Evolutionary conservation across 2,888 invertebrate genomes (phyloP).

Genomic region (Drosophila neotestacea): DNA sequence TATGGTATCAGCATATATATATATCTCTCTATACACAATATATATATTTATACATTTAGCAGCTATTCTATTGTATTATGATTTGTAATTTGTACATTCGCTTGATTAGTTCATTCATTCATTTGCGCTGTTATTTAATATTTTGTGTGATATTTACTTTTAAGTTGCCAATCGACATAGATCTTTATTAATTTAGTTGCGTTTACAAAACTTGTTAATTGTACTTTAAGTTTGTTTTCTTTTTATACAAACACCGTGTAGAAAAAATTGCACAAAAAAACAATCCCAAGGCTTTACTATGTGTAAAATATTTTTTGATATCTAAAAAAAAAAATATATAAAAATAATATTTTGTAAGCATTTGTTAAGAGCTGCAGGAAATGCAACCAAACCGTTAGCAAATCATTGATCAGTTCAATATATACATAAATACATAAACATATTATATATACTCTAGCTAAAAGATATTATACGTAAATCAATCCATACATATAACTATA

Average conservation of each 20-base stretch:
- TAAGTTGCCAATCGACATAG: constrained; percentile 57
- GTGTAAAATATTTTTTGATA: constrained; percentile 54
- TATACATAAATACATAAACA: constrained; percentile 20
- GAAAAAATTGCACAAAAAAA: constrained; percentile 74
- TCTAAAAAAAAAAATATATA: constrained; percentile 18
- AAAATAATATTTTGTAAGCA: constrained; percentile 54
- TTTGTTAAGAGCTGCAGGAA: constrained; percentile 50
- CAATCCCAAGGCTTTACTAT: constrained; percentile 59
- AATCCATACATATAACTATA: constrained; percentile 7
- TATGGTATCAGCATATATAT: constrained; percentile 20
- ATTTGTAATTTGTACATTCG: constrained; percentile 58
- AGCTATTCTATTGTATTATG: constrained; percentile 43
- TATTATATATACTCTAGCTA: constrained; percentile 44
- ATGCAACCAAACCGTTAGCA: constrained; percentile 50
- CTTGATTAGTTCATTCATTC: constrained; percentile 51
- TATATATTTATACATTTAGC: constrained; percentile 24
- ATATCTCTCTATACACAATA: constrained; percentile 25
- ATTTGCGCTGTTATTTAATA: constrained; percentile 64
- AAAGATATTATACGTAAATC: constrained; percentile 38
- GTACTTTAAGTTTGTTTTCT: constrained; percentile 23
- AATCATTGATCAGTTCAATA: constrained; percentile 50
- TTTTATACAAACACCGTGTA: constrained; percentile 65
- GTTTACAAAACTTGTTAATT: constrained; percentile 28
- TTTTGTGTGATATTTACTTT: constrained; percentile 74
- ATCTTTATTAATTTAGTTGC: constrained; percentile 28